Base-by-base conservation (phyloP, 2,113 vertebrate species). In the Mesoclemmys tuberculata region DNA sequence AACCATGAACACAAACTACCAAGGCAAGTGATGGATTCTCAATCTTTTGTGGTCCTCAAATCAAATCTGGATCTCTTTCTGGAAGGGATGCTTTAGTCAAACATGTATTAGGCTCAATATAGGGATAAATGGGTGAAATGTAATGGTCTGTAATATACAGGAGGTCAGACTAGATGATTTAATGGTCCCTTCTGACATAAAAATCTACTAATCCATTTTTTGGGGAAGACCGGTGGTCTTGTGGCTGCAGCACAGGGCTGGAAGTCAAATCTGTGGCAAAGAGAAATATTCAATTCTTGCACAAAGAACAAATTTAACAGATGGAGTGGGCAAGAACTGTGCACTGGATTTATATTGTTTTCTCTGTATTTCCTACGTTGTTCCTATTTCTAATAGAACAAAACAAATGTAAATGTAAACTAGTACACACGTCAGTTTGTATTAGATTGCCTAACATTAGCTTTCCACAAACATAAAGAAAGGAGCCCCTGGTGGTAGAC, bases 191-290 rank as follows among this genome's bases (percentile, higher is more conserved):
- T 64, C 61, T 64, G 61, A 14, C 31, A 44, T 10, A 64, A 38
- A 26, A 19, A 31, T 16, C 12, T 14, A 21, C 14, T 5, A 78
- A 22, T 68, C 7, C 41, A 6, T 1, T 87, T 13, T 87, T 48
- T 29, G 19, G 6, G 64, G 86, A 8, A 5, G 13, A 74, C 8
- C 56, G 71, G 4, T 2, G 3, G 54, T 0, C 31, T 44, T 80
- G 31, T 51, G 10, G 1, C 68, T 68, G 1, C 5, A 13, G 55
- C 56, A 0, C 22, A 48, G 31, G 77, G 79, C 56, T 0, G 0
- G 5, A 75, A 80, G 24, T 56, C 19, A 74, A 84, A 80, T 24
- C 35, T 10, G 49, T 75, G 21, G 4, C 71, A 26, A 10, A 58
- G 44, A 35, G 31, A 22, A 13, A 1, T 8, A 31, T 35, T 64